phyloP scores from a whole-genome alignment of 2,888 invertebrate genomes.

The Hyposoter dolosus region DNA sequence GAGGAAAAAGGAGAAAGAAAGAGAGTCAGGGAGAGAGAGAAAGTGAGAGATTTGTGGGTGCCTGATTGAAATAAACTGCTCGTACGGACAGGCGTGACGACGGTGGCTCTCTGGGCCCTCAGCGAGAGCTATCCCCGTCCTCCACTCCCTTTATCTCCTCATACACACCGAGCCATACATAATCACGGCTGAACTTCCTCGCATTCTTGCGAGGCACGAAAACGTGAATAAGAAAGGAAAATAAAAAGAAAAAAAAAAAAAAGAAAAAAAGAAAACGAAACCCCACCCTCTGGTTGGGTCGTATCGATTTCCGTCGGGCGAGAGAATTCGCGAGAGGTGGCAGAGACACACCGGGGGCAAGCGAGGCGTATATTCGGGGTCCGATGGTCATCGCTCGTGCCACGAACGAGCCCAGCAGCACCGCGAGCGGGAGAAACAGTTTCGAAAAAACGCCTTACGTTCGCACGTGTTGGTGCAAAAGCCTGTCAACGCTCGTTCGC shows the following conservation, averaged over 20 bases:
- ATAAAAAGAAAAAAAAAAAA: constrained; percentile 3
- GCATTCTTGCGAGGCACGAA: constrained; percentile 41
- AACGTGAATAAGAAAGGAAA: neutral
- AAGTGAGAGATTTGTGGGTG: constrained; percentile 79
- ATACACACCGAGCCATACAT: constrained; percentile 26
- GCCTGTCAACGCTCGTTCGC: constrained; percentile 68
- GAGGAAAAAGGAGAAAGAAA: neutral
- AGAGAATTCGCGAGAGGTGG: constrained; percentile 52
- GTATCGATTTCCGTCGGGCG: constrained; percentile 61
- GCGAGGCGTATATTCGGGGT: constrained; percentile 47
- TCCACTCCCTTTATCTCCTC: constrained; percentile 51
- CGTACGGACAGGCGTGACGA: constrained; percentile 63
- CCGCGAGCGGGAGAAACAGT: constrained; percentile 30
- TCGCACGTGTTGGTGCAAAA: constrained; percentile 45
- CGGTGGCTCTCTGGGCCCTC: constrained; percentile 38
- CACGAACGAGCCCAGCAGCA: constrained; percentile 22
- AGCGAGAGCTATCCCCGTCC: constrained; percentile 30
- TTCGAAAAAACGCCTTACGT: constrained; percentile 1
- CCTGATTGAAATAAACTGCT: constrained; percentile 82
- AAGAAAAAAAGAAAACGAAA: constrained; percentile 9
- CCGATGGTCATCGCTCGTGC: constrained; percentile 65
- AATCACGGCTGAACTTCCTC: constrained; percentile 50
- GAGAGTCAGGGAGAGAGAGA: constrained; percentile 16
- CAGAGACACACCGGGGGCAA: constrained; percentile 47
- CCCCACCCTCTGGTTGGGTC: constrained; percentile 21